Evolutionary conservation across 2,113 vertebrate species (phyloP).

Genomic region (Canis aureus): DNA sequence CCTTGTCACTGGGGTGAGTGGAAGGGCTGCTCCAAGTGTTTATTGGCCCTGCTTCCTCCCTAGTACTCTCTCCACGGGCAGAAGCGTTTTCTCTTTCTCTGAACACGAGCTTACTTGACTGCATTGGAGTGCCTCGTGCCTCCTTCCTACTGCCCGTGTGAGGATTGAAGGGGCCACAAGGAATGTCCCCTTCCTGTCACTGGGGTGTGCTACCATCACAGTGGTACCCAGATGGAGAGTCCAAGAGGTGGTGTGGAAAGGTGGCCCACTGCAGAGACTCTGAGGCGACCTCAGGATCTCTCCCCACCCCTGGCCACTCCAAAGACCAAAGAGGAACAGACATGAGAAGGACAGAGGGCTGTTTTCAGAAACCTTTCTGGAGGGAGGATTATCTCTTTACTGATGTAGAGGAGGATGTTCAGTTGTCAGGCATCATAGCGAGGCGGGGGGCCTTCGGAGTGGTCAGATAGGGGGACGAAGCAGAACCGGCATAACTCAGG

Average conservation of each 20-base stretch:
- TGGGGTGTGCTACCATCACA: not conserved
- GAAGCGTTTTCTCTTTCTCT: not conserved
- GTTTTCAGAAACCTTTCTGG: constrained; percentile 50
- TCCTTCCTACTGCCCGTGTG: not conserved
- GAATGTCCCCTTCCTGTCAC: not conserved
- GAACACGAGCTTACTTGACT: not conserved
- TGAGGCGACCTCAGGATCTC: not conserved
- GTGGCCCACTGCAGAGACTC: not conserved
- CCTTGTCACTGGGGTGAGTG: not conserved
- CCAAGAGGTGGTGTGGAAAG: not conserved
- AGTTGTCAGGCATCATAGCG: constrained; percentile 80
- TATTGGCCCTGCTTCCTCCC: too few relatives aligned
- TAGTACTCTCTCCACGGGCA: rapidly evolving
- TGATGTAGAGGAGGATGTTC: not conserved
- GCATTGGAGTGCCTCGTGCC: not conserved
- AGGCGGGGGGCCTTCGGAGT: constrained; percentile 68
- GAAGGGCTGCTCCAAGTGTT: not conserved
- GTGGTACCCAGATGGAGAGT: not conserved
- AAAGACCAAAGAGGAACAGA: not conserved
- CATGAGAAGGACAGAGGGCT: not conserved
- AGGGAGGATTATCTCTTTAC: constrained; percentile 72
- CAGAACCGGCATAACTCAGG: constrained; percentile 61
- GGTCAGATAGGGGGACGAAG: constrained; percentile 54
- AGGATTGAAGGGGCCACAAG: not conserved
- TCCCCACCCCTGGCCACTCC: not conserved